These are phyloP conservation scores for Tringa solitaria DNA, from an alignment of 2,113 vertebrate genomes.

Conservation along the genomic window DNA sequence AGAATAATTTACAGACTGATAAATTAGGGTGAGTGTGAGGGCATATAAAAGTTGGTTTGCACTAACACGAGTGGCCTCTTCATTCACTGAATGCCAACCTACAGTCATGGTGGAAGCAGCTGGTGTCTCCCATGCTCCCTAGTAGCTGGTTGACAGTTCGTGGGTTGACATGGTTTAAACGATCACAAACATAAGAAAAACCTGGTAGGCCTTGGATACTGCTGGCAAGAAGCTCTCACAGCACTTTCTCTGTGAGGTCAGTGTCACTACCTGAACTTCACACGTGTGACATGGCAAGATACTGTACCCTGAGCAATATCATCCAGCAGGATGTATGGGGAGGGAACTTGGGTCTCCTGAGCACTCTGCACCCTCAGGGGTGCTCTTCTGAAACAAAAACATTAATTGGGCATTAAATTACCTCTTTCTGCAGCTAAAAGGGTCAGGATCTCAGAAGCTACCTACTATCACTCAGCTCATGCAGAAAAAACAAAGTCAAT, in stretches of 20 bases:
- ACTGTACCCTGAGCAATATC: neutral
- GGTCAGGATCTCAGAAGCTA: neutral
- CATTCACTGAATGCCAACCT: neutral
- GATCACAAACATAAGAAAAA: neutral
- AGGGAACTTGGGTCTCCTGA: neutral
- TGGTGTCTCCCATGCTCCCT: neutral
- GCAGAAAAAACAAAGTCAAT: neutral
- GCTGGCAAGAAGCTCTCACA: neutral
- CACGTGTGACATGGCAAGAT: neutral
- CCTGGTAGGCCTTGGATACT: neutral
- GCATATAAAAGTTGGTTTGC: neutral
- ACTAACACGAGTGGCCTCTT: neutral
- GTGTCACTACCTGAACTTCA: neutral
- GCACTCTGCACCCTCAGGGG: neutral
- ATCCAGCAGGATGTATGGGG: neutral
- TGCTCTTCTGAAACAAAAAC: neutral
- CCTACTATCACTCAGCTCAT: neutral
- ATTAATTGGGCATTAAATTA: neutral
- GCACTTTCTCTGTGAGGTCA: neutral
- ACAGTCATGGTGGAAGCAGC: neutral
- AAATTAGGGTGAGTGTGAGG: neutral
- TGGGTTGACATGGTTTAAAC: neutral
- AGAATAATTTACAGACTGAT: neutral
- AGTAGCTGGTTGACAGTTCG: neutral
- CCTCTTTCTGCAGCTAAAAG: neutral